Conservation (phyloP, 2,113 vertebrate genomes). For the Alaudala cheleensis region DNA sequence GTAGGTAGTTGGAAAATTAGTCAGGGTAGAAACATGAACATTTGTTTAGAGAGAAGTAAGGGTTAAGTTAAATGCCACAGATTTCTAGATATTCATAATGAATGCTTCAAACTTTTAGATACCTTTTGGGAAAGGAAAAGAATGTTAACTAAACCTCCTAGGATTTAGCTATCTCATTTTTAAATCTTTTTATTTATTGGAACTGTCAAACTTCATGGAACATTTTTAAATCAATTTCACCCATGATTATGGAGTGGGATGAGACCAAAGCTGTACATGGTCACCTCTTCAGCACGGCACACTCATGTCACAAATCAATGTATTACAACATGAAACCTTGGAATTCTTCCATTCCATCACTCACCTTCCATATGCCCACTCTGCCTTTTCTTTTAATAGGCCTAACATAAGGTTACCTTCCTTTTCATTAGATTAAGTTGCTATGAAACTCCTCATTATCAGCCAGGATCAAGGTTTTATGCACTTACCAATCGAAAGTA, state of each 20-base stretch:
- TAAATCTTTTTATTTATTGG: conserved; percentile 40
- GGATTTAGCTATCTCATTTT: conserved; percentile 15
- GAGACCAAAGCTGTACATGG: not conserved
- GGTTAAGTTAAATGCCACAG: not conserved
- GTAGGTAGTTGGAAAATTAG: not conserved
- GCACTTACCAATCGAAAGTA: conserved; percentile 16
- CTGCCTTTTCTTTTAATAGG: conserved; percentile 21
- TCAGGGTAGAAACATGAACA: not conserved
- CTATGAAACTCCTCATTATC: conserved; percentile 18
- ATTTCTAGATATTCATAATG: not conserved
- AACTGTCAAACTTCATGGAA: not conserved
- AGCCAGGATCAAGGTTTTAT: conserved; percentile 17
- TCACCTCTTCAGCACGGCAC: not conserved
- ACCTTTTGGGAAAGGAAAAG: not conserved
- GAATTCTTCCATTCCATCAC: not conserved
- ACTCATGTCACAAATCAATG: not conserved
- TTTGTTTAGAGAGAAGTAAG: not conserved
- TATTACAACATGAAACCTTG: not conserved
- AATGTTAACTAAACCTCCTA: not conserved
- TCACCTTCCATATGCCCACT: not conserved
- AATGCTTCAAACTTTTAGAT: not conserved
- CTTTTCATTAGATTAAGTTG: conserved; percentile 29
- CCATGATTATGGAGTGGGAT: not conserved
- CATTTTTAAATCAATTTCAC: conserved; percentile 49
- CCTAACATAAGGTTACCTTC: conserved; percentile 18